Conservation (phyloP, 2,113 vertebrate genomes). For the Naja naja region DNA sequence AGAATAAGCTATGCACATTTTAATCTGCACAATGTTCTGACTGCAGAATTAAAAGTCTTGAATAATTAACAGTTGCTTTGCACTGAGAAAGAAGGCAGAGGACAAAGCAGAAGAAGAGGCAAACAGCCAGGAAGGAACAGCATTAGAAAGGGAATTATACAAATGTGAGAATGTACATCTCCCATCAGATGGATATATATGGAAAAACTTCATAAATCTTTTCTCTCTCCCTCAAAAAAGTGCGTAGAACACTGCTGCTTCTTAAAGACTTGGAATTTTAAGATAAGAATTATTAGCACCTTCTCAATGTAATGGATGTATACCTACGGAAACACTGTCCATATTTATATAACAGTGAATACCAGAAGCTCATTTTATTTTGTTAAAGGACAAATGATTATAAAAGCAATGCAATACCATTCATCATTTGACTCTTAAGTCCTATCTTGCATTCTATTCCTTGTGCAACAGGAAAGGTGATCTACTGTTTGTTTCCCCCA, state of each 20-base stretch:
- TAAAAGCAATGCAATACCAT: background rate
- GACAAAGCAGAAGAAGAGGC: background rate
- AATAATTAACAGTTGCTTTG: conserved; percentile 12
- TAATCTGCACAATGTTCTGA: conserved; percentile 1
- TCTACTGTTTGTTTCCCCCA: background rate
- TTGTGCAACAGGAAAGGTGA: background rate
- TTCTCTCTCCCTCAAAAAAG: background rate
- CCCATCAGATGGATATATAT: background rate
- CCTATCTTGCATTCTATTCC: background rate
- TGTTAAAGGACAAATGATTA: background rate
- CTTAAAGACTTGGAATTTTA: background rate
- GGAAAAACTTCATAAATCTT: background rate
- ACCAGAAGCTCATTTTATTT: background rate
- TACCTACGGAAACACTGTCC: background rate
- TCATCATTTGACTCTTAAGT: background rate
- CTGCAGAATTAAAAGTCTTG: background rate
- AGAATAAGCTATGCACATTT: background rate
- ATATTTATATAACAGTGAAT: background rate
- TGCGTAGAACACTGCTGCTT: background rate
- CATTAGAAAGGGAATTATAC: background rate
- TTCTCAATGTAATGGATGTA: background rate
- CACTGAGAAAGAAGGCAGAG: background rate
- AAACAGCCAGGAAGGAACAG: background rate
- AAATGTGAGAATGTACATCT: too few species aligned
- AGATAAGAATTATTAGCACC: background rate